phyloP scores from a whole-genome alignment of 1,140 invertebrate species.

The Oreohelix idahoensis region DNA sequence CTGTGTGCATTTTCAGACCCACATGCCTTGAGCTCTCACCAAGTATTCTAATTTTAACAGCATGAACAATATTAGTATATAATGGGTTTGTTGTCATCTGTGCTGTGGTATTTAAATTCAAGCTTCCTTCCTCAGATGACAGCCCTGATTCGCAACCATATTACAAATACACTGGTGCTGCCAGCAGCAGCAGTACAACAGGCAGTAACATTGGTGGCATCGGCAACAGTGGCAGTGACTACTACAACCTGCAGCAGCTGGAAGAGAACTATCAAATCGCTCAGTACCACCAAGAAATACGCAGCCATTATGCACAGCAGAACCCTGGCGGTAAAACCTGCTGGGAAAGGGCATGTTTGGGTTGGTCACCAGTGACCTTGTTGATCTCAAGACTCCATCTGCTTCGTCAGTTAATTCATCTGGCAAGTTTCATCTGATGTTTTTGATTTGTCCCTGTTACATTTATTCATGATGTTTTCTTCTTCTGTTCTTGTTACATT shows the following conservation, averaged over 20 bases:
- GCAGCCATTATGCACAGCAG: constrained; percentile 69
- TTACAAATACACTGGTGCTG: constrained; percentile 40
- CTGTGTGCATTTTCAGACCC: too few species aligned
- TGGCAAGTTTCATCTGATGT: constrained; percentile 17
- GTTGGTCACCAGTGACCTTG: constrained; percentile 17
- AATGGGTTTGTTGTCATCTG: too few species aligned
- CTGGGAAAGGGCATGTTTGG: constrained; percentile 39
- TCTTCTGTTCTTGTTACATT: too few species aligned
- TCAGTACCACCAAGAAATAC: constrained; percentile 72
- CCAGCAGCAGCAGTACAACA: too few species aligned
- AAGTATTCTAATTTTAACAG: too few species aligned
- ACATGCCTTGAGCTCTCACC: too few species aligned
- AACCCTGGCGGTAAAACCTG: constrained; percentile 34
- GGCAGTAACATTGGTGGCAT: background rate
- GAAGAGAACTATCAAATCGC: constrained; percentile 74
- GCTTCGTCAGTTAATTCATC: constrained; percentile 33
- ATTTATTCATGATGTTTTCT: too few species aligned
- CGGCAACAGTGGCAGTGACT: too few species aligned
- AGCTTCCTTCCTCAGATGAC: constrained; percentile 26
- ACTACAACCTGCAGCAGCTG: constrained; percentile 55
- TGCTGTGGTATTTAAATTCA: too few species aligned
- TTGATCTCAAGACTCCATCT: constrained; percentile 28
- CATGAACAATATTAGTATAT: too few species aligned
- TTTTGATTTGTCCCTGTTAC: too few species aligned
- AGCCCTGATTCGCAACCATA: constrained; percentile 39